Evolutionary conservation across 2,797 vertebrate species (phyloP).

Genomic region (Sebastes elongatus): DNA sequence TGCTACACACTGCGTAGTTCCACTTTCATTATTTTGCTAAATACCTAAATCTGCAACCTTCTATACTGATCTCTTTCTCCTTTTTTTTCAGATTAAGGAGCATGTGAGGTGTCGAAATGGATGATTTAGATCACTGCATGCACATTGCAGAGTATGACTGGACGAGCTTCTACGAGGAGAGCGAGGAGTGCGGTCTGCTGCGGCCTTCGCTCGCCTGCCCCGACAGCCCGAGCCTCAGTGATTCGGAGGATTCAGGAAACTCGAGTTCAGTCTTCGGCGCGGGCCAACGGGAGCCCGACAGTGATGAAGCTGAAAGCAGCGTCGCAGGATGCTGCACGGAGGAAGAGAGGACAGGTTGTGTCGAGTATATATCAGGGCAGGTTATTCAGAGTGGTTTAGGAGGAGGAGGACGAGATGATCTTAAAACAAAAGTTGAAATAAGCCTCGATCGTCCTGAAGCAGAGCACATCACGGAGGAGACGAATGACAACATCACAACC

Average conservation of each 20-base stretch:
- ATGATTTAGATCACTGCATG: slow-evolving; percentile 95
- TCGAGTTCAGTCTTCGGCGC: neutral
- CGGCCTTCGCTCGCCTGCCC: slow-evolving; percentile 83
- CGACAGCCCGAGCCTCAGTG: slow-evolving; percentile 86
- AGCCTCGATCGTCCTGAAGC: neutral
- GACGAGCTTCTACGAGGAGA: slow-evolving; percentile 85
- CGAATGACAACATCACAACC: neutral
- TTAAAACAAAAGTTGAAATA: neutral
- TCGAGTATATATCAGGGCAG: neutral
- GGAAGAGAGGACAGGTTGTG: neutral
- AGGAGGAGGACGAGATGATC: slow-evolving; percentile 15
- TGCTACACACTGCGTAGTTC: neutral
- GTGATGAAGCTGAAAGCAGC: neutral
- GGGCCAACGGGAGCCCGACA: neutral
- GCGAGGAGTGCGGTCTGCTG: slow-evolving; percentile 87
- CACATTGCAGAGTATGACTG: slow-evolving; percentile 90
- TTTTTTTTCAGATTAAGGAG: slow-evolving; percentile 72
- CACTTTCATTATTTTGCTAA: neutral
- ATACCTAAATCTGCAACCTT: neutral
- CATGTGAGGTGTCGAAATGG: slow-evolving; percentile 81
- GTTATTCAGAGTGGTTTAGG: neutral
- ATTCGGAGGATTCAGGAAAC: slow-evolving; percentile 69
- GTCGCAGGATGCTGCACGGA: neutral
- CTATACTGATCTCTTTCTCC: neutral
- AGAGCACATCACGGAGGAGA: slow-evolving; percentile 18